Conservation (phyloP, 1,140 invertebrate genomes). For the Drosophila sulfurigaster region DNA sequence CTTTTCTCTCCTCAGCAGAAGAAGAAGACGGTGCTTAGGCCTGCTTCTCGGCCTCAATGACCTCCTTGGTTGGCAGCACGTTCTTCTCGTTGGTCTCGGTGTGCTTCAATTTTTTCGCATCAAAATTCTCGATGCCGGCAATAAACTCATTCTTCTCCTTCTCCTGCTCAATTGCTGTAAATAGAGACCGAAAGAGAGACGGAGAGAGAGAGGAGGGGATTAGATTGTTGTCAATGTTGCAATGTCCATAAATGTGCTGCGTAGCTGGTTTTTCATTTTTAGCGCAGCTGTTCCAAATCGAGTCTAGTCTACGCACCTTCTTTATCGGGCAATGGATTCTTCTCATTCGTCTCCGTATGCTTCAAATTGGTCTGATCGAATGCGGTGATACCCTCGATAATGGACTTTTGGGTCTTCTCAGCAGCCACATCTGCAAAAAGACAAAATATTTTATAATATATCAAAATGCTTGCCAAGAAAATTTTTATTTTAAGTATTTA, state of each 20-base stretch:
- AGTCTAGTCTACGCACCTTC: conserved; percentile 89
- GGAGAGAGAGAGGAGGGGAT: conserved; percentile 5
- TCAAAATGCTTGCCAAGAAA: conserved; percentile 3
- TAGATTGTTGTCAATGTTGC: conserved; percentile 25
- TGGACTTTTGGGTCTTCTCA: conserved; percentile 94
- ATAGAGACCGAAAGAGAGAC: conserved; percentile 16
- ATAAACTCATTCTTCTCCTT: conserved; percentile 94
- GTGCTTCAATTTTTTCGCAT: conserved; percentile 93
- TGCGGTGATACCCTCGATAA: conserved; percentile 93
- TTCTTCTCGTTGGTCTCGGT: conserved; percentile 96
- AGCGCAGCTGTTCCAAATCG: conserved; percentile 3
- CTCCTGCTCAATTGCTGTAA: conserved; percentile 93
- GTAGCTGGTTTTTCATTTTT: conserved; percentile 17
- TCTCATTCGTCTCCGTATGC: conserved; percentile 96
- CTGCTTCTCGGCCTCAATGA: conserved; percentile 90
- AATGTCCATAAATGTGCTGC: conserved; percentile 57
- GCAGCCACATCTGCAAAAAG: conserved; percentile 91
- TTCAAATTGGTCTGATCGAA: conserved; percentile 94
- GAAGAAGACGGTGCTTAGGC: conserved; percentile 84
- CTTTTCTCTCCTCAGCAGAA: background rate
- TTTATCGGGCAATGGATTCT: conserved; percentile 97
- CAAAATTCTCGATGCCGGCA: conserved; percentile 95
- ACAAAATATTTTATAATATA: conserved; percentile 15
- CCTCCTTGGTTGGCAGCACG: conserved; percentile 93
- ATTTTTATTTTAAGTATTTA: too few species aligned